phyloP scores from a whole-genome alignment of 2,888 invertebrate genomes.

The Scaptodrosophila latifasciaeformis region DNA sequence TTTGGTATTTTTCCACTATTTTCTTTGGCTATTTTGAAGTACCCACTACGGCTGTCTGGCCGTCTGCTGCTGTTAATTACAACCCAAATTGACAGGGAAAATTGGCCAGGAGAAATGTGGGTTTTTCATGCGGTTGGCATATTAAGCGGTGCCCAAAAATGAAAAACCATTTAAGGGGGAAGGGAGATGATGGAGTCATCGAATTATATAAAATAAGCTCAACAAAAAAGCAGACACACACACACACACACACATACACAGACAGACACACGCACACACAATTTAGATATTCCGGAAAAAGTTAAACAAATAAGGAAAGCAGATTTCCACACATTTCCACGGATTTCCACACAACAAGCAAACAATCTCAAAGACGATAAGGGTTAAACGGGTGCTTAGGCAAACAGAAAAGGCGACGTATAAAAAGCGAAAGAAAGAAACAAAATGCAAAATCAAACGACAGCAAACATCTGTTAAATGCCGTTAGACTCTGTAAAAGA shows the following conservation, averaged over 20 bases:
- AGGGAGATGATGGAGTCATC: neutral
- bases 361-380: conserved; percentile 50
- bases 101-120: conserved; percentile 64
- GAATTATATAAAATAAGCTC: too few relatives aligned
- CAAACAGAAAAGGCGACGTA: conserved; percentile 9
- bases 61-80: conserved; percentile 57
- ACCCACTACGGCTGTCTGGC: conserved; percentile 19
- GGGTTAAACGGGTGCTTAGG: conserved; percentile 42
- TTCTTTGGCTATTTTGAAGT: neutral
- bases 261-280: too few relatives aligned
- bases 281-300: too few relatives aligned
- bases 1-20: conserved; percentile 30
- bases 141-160: conserved; percentile 46
- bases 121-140: conserved; percentile 65
- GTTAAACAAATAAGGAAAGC: too few relatives aligned
- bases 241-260: conserved; percentile 1
- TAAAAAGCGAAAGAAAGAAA: neutral
- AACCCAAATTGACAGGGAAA: conserved; percentile 69
- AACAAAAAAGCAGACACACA: neutral
- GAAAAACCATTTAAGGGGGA: conserved; percentile 6
- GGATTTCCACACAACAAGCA: conserved; percentile 27
- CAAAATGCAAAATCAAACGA: neutral
- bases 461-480: conserved; percentile 55
- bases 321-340: too few relatives aligned
- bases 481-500: conserved; percentile 40